Evolutionary conservation across 2,797 vertebrate genomes (phyloP).

Genomic region (Phoebastria nigripes): DNA sequence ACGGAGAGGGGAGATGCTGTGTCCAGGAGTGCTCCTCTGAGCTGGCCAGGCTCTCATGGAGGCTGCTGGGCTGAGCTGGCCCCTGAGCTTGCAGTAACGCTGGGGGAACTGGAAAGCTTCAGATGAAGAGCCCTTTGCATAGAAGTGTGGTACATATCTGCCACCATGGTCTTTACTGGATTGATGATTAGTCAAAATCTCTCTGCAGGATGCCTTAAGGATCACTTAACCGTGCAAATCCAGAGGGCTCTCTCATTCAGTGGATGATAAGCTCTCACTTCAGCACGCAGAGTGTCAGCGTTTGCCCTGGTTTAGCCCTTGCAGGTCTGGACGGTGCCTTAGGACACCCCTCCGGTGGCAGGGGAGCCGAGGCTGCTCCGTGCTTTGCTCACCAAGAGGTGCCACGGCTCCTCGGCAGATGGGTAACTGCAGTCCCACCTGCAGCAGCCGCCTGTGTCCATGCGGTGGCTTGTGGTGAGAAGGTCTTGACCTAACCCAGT

Average conservation of each 20-base stretch:
- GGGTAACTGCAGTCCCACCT: rapidly evolving
- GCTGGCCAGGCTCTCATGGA: no score
- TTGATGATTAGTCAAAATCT: neutral
- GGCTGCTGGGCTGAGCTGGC: neutral
- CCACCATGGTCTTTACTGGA: neutral
- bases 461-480: neutral
- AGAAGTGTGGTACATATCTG: neutral
- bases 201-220: neutral
- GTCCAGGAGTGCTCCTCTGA: rapidly evolving
- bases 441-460: neutral
- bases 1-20: neutral
- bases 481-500: rapidly evolving
- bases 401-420: neutral
- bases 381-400: neutral
- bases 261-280: neutral
- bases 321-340: neutral
- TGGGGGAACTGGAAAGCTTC: neutral
- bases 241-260: rapidly evolving
- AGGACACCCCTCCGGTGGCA: rapidly evolving
- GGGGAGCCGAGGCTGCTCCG: neutral
- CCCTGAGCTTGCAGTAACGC: neutral
- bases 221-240: neutral
- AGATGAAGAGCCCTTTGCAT: neutral
- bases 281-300: neutral
- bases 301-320: neutral